Evolutionary conservation across 37 sponge, comb jelly and placozoan genomes (phyloP), one percentile per base, ranked within the genome.

Genomic region (Aplysina aerophoba): DNA sequence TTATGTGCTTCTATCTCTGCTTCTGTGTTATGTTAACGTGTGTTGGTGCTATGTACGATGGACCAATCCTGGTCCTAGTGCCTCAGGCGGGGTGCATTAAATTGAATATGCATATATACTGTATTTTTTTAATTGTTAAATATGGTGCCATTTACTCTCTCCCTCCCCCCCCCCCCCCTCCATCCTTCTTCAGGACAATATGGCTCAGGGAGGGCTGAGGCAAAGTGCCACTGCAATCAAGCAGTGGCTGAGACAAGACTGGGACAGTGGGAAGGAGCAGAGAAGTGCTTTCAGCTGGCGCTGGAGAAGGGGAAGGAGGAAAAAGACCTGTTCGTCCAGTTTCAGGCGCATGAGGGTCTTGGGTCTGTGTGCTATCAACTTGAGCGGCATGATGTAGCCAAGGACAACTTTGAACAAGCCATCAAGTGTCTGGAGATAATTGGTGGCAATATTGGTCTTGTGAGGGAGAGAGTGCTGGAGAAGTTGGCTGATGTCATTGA

Each of bases 391-490:
- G 38, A 59, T 15, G 84, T 83, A 57, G 91, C 94, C 28, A 81
- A 67, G 14, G 37, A 37, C 25, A 57, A 79, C 67, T 90, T 90
- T 34, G 75, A 94, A 19, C 77, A 83, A 44, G 94, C 91, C 15
- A 61, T 94, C 38, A 25, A 3, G 22, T 31, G 74, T 17, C 59
- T 94, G 39, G 89, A 88, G 19, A 35, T 60, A 22, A 88, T 90
- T 28, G 81, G 85, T 44, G 81, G 79, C 33, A 86, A 94, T 59
- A 86, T 91, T 31, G 91, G 91, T 0, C 67, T 88, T 22, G 87
- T 85, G 16, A 58, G 91, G 57, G 94, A 90, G 81, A 94, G 94
- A 38, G 88, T 94, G 30, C 88, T 94, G 94, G 91, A 94, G 71
- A 90, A 94, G 38, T 36, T 94, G 31, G 90, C 91, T 4, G 84